Evolutionary conservation across 2,113 vertebrate genomes (phyloP).

Genomic region (Erythrolamprus reginae): DNA sequence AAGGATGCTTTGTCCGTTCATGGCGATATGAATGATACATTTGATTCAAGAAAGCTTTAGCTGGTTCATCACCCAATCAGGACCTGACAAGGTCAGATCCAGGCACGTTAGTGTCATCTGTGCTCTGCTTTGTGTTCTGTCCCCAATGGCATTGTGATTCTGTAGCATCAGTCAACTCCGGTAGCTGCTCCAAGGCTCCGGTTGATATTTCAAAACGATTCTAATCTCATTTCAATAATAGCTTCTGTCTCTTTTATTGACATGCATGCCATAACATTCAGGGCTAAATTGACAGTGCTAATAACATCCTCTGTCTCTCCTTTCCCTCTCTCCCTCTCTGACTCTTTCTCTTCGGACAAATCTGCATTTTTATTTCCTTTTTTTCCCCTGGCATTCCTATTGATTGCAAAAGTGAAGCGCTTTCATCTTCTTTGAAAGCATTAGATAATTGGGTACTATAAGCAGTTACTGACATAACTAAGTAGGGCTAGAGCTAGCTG

Average conservation of each 20-base stretch:
- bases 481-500: background rate
- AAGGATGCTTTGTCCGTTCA: background rate
- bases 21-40: constrained; percentile 35
- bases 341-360: constrained; percentile 55
- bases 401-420: background rate
- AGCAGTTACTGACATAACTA: background rate
- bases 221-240: constrained; percentile 76
- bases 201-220: constrained; percentile 71
- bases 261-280: constrained; percentile 68
- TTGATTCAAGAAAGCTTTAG: constrained; percentile 52
- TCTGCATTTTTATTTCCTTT: constrained; percentile 26
- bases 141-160: constrained; percentile 63
- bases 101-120: constrained; percentile 57
- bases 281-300: constrained; percentile 69
- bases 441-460: background rate
- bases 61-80: constrained; percentile 63
- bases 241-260: constrained; percentile 70
- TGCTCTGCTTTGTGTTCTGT: constrained; percentile 50
- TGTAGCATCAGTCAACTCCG: constrained; percentile 62
- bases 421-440: background rate
- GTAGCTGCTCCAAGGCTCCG: constrained; percentile 67
- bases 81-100: constrained; percentile 60
- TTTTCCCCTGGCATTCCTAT: background rate
- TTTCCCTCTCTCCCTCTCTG: constrained; percentile 22
- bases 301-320: constrained; percentile 56